These are phyloP conservation scores for Prietella phreatophila DNA, from an alignment of 2,113 vertebrate species.

Conservation along the genomic window DNA sequence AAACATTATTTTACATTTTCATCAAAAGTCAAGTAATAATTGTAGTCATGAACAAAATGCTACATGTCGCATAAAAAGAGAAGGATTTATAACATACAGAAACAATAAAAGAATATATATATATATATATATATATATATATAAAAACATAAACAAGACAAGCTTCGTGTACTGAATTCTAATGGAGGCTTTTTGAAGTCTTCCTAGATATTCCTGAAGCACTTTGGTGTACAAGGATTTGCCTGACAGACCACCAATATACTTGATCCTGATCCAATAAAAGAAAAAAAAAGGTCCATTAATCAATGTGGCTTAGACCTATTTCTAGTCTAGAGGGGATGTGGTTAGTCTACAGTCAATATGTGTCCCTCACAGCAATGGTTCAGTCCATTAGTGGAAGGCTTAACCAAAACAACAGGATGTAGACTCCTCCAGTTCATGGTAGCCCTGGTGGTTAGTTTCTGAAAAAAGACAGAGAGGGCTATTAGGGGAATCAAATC, in stretches of 20 bases:
- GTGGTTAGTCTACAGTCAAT: conserved; percentile 23
- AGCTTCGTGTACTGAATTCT: conserved; percentile 42
- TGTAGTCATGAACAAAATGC: not conserved
- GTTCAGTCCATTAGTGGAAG: conserved; percentile 64
- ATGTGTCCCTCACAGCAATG: conserved; percentile 56
- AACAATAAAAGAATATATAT: conserved; percentile 17
- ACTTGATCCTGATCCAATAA: not conserved
- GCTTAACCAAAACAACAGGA: conserved; percentile 74
- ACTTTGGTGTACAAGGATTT: conserved; percentile 14
- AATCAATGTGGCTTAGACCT: not conserved
- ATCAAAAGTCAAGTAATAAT: conserved; percentile 1
- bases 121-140: too few relatives aligned
- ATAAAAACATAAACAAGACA: conserved; percentile 32
- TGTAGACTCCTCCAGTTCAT: conserved; percentile 80
- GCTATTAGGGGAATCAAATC: conserved; percentile 68
- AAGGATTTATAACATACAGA: conserved; percentile 9
- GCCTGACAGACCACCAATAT: conserved; percentile 1
- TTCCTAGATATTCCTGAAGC: conserved; percentile 41
- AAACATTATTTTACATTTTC: conserved; percentile 41
- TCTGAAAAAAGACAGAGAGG: conserved; percentile 79
- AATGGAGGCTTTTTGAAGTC: conserved; percentile 57
- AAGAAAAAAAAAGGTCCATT: not conserved
- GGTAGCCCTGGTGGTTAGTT: conserved; percentile 78
- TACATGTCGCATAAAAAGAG: not conserved
- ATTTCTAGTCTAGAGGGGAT: not conserved